Evolutionary conservation across 2,888 invertebrate species (phyloP), one percentile per base, ranked within the genome.

Genomic region (Microplitis manilae): DNA sequence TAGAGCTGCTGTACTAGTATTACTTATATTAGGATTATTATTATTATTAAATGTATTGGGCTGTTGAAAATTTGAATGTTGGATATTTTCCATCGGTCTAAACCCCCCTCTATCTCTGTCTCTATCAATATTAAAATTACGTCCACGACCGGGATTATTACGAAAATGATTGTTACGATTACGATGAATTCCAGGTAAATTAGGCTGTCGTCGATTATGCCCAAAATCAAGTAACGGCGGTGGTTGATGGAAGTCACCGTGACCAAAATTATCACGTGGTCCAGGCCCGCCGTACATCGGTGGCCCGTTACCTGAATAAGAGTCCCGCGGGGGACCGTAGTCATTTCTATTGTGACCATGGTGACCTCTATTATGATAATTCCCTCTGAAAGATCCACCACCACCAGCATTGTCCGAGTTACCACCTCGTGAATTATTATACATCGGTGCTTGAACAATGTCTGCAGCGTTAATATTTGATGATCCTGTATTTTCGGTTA

Each of bases 381-480:
- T 85, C 4, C 87, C 86, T 0, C 88, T 82, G 73, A 87, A 87
- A 73, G 86, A 85, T 0, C 87, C 83, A 59, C 89, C 76, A 30
- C 30, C 30, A 30, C 30, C 30, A 30, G 2, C 30, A 30, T 30
- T 30, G 67, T 81, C 82, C 62, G 91, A 90, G 2, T 91, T 90
- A 76, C 91, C 90, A 1, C 92, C 91, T 1, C 92, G 92, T 73
- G 92, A 91, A 6, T 93, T 93, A 30, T 94, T 93, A 86, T 94
- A 94, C 86, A 94, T 91, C 0, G 95, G 94, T 13, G 92, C 92
- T 85, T 93, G 91, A 38, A 89, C 90, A 0, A 90, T 85, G 6
- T 90, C 86, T 17, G 82, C 84, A 0, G 87, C 84, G 81, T 87
- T 85, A 60, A 68, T 75, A 17, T 39, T 59, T 39, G 64, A 38